Evolutionary conservation across 2,113 vertebrate species (phyloP).

Genomic region (Artemisiospiza belli): DNA sequence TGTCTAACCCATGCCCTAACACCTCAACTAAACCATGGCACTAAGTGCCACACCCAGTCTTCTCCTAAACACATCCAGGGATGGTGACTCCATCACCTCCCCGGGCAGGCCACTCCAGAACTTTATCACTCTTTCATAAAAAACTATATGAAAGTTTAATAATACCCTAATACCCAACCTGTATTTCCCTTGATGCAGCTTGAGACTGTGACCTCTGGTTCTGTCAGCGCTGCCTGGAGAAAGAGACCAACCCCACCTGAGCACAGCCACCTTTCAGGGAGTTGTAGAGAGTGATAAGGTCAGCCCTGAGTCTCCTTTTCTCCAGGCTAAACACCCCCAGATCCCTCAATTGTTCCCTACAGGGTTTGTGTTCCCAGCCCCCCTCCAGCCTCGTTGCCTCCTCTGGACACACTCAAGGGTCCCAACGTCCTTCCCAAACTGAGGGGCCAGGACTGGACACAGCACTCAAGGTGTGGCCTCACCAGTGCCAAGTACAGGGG

Average conservation of each 20-base stretch:
- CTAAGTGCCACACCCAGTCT: background rate
- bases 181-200: background rate
- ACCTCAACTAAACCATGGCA: background rate
- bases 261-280: background rate
- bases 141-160: no score
- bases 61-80: background rate
- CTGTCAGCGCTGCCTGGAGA: background rate
- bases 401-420: accelerated
- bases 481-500: no score
- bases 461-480: no score
- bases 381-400: background rate
- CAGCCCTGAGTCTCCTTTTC: background rate
- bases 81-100: background rate
- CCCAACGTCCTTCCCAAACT: background rate
- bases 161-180: no score
- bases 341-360: background rate
- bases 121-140: background rate
- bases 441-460: background rate
- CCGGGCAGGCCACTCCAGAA: accelerated
- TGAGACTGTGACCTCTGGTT: background rate
- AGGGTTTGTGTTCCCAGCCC: background rate
- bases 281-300: no score
- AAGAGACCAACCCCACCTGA: background rate
- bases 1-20: background rate
- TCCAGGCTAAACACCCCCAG: background rate